Evolutionary conservation across 2,113 vertebrate genomes (phyloP), one percentile per base, ranked within the genome.

Genomic region (Rhabdornis inornatus): DNA sequence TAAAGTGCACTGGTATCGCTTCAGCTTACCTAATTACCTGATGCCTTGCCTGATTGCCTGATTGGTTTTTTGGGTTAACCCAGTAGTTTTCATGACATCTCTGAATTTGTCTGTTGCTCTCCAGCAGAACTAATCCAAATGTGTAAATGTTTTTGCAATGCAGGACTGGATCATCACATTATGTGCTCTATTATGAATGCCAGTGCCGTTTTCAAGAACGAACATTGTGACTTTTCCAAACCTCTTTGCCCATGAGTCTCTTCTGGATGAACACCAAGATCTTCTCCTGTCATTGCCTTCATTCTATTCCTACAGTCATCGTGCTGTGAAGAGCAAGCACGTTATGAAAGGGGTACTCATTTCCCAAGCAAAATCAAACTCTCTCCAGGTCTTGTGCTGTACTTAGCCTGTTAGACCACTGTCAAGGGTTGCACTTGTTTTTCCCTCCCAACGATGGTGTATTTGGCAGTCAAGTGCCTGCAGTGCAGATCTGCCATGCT

Each of bases 21-120:
- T 95, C 92, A 92, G 56, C 90, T 96, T 95, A 80, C 84, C 72
- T 88, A 57, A 50, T 95, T 65, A 90, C 59, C 40, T 92, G 50
- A 68, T 94, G 27, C 15, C 31, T 78, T 63, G 47, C 72, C 64
- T 86, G 56, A 78, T 93, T 55, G 81, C 69, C 42, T 89, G 44
- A 75, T 21, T 55, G 7, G 0, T 44, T 95, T 96, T 89, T 89
- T 87, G 64, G 78, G 45, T 47, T 94, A 78, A 64, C 28, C 37
- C 7, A 8, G 11, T 50, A n/a, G 5, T 69, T 94, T 87, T 49
- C 66, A 19, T 87, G 50, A 19, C 25, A 60, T 81, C 14, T 97
- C 93, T 93, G 77, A 80, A 80, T 94, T 96, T 96, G 14, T 93
- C 84, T 3, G 5, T 66, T 88, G 14, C 65, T 90, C 56, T 92